phyloP scores from a whole-genome alignment of 2,797 vertebrate species.

The Loriculus beryllinus region DNA sequence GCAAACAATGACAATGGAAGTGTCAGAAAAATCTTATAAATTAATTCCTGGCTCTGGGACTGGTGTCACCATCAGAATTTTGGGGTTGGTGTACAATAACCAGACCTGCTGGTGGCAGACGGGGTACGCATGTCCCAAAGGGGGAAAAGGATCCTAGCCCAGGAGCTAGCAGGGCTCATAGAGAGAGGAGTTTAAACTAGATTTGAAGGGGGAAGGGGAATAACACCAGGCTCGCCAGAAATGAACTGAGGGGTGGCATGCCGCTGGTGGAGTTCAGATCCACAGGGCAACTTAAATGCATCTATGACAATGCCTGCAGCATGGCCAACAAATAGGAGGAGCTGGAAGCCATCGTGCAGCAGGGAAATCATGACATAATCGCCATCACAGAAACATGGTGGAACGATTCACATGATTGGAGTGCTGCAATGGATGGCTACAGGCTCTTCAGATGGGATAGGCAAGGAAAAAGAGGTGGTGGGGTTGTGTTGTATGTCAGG shows the following conservation, averaged over 20 bases:
- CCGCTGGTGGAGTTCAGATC: background rate
- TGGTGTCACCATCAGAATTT: background rate
- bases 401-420: background rate
- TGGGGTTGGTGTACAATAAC: background rate
- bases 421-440: background rate
- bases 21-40: background rate
- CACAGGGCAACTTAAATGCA: background rate
- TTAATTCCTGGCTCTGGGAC: background rate
- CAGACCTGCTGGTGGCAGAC: background rate
- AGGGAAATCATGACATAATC: background rate
- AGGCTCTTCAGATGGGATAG: background rate
- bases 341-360: background rate
- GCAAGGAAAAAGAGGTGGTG: background rate
- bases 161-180: background rate
- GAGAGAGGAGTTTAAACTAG: background rate
- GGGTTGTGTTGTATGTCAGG: background rate
- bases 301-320: background rate
- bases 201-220: background rate
- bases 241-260: background rate
- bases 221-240: background rate
- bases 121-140: background rate
- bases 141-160: background rate
- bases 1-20: background rate
- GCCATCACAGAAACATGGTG: background rate
- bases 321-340: background rate